These are phyloP conservation scores for Philantomba maxwellii DNA, from an alignment of 2,113 vertebrate genomes.

Conservation along the genomic window DNA sequence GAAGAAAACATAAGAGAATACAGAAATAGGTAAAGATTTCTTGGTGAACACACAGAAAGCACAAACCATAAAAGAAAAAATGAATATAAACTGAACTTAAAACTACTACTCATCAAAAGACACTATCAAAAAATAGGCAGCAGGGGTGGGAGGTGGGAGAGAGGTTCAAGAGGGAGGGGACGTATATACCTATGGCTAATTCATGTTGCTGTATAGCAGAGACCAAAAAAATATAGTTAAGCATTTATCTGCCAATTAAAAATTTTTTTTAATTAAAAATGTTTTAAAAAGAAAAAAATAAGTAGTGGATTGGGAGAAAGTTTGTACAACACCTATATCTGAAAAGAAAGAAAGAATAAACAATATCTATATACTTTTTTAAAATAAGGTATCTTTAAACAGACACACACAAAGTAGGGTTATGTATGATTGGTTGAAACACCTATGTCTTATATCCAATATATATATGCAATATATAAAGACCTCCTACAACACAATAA, in stretches of 20 bases:
- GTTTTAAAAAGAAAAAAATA: neutral
- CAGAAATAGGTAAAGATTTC: neutral
- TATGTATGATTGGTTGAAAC: neutral
- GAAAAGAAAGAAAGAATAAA: neutral
- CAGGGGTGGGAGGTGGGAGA: neutral
- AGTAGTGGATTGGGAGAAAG: neutral
- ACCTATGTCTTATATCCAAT: neutral
- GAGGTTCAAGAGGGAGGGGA: neutral
- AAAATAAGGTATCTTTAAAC: neutral
- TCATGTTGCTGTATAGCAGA: neutral
- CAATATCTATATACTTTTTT: neutral
- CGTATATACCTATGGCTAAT: neutral
- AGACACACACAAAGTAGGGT: neutral
- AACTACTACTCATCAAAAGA: constrained; percentile 9
- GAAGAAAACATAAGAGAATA: neutral
- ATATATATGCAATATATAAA: too few relatives aligned
- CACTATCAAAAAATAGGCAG: neutral
- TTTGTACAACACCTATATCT: neutral
- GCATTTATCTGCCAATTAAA: neutral
- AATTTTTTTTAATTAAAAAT: neutral
- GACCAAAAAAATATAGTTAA: neutral
- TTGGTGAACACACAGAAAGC: neutral
- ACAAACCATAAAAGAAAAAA: neutral
- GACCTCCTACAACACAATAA: neutral
- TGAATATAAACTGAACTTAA: neutral